Evolutionary conservation across 2,888 invertebrate species (phyloP), one percentile per base, ranked within the genome.

Genomic region (Pseudanteris insignis): DNA sequence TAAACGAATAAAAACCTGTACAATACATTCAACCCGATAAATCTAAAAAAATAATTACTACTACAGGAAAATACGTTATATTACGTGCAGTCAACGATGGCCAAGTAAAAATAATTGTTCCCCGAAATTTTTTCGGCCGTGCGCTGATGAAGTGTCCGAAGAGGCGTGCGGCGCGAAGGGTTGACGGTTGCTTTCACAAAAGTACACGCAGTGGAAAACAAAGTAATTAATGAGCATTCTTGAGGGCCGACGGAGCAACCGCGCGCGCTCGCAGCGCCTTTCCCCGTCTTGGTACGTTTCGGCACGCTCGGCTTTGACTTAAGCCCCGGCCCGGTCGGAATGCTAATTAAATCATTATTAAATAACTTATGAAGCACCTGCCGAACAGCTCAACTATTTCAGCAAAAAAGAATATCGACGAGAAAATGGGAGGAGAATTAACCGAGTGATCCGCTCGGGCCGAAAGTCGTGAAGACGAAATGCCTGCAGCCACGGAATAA

Each of bases 311-410:
- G 57, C 63, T 68, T 69, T 70, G 70, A 67, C 70, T 58, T 69
- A 67, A 57, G 34, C 57, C 66, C 64, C 65, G 60, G 57, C 53
- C 69, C 65, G 70, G 61, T 67, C 66, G 73, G 78, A 79, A 79
- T 79, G 77, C 76, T 78, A 77, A 79, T 79, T 78, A 79, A 79
- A 78, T 74, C 74, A 75, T 78, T 74, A 78, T 74, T 76, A 76
- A 78, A 77, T 77, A 68, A 71, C 74, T 70, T 64, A 50, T 51
- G 64, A 62, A 70, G 69, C 73, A 69, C 67, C 69, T 69, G 60
- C 33, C 41, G 54, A 64, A 67, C 64, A 65, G 60, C 47, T 69
- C 62, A 67, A 69, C 67, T 67, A 70, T 73, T 70, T 55, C 58
- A 51, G 34, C 25, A 58, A 62, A 65, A 57, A 60, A 54, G 58